Base-by-base conservation (phyloP, 1,140 invertebrate genomes). In the Bombus pascuorum region DNA sequence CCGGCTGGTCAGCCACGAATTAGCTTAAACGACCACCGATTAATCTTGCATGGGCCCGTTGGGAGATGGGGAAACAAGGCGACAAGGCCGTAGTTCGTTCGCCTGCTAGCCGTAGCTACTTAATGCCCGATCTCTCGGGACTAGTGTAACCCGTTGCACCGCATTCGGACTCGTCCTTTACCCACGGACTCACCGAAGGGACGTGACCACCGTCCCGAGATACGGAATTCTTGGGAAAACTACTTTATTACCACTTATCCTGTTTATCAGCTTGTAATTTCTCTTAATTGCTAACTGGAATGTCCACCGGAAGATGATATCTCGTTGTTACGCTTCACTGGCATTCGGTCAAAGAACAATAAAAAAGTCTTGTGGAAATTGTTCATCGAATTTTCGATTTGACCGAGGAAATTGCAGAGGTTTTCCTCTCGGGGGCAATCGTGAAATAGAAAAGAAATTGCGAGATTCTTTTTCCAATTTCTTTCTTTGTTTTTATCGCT, bases 21-120 rank as follows among this genome's bases (percentile, higher is more conserved):
- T 78, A 75, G 39, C 65, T 81, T 47, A 59, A 76, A 76, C 65
- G 70, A 75, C 42, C 22, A 70, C 28, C 73, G 77, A 86, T 89
- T 87, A 90, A 90, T 89, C 79, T 89, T 90, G 85, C 66, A 89
- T 37, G 78, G 82, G 44, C 53, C 44, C 37, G 28, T 44, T 15
- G 42, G 37, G 10, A 47, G 37, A 62, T 13, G 72, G 73, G 80
- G 73, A 89, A 86, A 78, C 80, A 81, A 84, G 81, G 68, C 44
- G 77, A 66, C 77, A 76, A 75, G 37, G 73, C 81, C 42, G 62
- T 34, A 81, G 83, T 39, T 74, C 53, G 32, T 66, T 80, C 81
- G 85, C 47, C 80, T 77, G 47, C 71, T 68, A 79, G 62, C 32
- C 75, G 65, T 71, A 47, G 65, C 57, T 65, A 81, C 81, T 89